Conservation (phyloP, 2,797 vertebrate genomes). For the Syngnathus acus region DNA sequence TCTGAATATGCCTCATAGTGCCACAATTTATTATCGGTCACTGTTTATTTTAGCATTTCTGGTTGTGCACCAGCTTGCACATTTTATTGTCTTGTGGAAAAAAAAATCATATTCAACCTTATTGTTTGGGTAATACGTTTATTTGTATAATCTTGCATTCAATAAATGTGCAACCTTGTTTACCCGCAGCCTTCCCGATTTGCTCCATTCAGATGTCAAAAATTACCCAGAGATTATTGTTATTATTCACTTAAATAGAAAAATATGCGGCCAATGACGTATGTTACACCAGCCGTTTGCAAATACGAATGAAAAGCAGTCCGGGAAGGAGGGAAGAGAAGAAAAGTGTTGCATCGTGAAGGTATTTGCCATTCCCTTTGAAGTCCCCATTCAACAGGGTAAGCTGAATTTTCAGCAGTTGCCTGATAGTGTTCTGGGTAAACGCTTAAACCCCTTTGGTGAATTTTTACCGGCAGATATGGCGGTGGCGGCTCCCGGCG, state of each 20-base stretch:
- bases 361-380: conserved; percentile 97
- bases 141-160: conserved; percentile 17
- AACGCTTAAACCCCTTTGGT: conserved; percentile 99
- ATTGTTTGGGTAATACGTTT: background rate
- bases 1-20: conserved; percentile 66
- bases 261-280: conserved; percentile 67
- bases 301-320: conserved; percentile 65
- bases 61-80: conserved; percentile 35
- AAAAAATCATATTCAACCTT: background rate
- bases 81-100: conserved; percentile 9
- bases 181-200: conserved; percentile 55
- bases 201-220: conserved; percentile 60
- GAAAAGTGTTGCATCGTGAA: conserved; percentile 72
- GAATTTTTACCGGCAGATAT: conserved; percentile 96
- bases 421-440: conserved; percentile 97
- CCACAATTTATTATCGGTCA: conserved; percentile 64
- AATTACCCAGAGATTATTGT: conserved; percentile 72
- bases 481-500: conserved; percentile 78
- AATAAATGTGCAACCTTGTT: conserved; percentile 65
- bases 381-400: conserved; percentile 95
- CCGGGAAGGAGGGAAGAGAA: conserved; percentile 27
- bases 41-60: conserved; percentile 50
- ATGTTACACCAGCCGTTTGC: conserved; percentile 68
- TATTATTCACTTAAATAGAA: conserved; percentile 75
- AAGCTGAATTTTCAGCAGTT: conserved; percentile 92